Percentiles rank a stretch among this genome's conserved stretches.
These are phyloP conservation scores for Cryptoblepharus egeriae DNA, from an alignment of 2,797 vertebrate species.

Conservation along the genomic window DNA sequence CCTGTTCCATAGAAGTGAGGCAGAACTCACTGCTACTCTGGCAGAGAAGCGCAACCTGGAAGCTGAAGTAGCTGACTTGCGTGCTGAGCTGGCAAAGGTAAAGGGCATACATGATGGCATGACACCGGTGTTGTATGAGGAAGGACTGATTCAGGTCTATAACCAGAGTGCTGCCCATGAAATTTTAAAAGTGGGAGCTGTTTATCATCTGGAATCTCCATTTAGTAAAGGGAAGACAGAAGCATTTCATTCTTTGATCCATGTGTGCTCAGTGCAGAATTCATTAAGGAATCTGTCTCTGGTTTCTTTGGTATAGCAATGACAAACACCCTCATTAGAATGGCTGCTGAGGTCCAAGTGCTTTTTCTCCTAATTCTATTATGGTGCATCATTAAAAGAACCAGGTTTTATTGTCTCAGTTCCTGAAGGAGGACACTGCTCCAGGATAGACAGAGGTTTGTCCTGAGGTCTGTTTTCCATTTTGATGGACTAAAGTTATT, in stretches of 20 bases:
- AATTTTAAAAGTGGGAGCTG: too few species aligned
- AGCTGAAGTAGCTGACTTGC: constrained; percentile 85
- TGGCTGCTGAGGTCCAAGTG: too few species aligned
- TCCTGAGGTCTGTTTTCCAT: too few species aligned
- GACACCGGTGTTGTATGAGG: too few species aligned
- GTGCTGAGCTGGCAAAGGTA: constrained; percentile 89
- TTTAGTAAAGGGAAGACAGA: neutral
- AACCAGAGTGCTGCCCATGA: neutral
- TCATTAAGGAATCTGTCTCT: neutral
- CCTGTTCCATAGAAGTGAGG: constrained; percentile 89
- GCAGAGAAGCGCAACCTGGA: constrained; percentile 85
- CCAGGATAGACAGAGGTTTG: too few species aligned
- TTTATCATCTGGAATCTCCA: neutral
- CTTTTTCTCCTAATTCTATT: too few species aligned
- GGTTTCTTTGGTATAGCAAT: neutral
- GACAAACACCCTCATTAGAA: too few species aligned
- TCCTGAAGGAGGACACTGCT: too few species aligned
- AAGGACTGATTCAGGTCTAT: neutral
- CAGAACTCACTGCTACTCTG: constrained; percentile 84
- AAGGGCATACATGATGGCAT: too few species aligned
- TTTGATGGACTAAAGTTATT: too few species aligned
- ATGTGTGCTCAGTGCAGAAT: neutral
- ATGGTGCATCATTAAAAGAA: too few species aligned
- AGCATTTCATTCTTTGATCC: neutral
- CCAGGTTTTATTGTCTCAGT: too few species aligned